Evolutionary conservation across 2,797 vertebrate species (phyloP).

Genomic region (Sphaeramia orbicularis): DNA sequence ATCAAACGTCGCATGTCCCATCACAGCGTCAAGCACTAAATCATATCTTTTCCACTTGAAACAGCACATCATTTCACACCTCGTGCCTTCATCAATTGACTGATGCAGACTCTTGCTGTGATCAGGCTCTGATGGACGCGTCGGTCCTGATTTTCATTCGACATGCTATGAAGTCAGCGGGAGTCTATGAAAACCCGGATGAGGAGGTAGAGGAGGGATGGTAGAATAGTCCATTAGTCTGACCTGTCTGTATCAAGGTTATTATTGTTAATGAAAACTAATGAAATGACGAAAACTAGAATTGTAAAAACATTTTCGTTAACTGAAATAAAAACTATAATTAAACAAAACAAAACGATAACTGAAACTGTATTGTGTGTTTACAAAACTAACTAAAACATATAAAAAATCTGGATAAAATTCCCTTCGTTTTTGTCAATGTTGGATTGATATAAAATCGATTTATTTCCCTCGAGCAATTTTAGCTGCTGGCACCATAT

Average conservation of each 20-base stretch:
- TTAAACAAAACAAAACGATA: too few species aligned
- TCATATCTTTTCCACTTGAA: constrained; percentile 57
- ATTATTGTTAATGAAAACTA: too few species aligned
- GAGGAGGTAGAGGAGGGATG: background rate
- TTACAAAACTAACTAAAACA: too few species aligned
- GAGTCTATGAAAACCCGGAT: constrained; percentile 13
- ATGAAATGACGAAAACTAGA: too few species aligned
- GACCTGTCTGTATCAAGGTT: background rate
- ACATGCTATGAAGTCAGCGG: constrained; percentile 20
- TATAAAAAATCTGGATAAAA: too few species aligned
- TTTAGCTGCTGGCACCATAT: too few species aligned
- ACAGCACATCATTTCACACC: constrained; percentile 55
- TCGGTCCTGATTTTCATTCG: constrained; percentile 29
- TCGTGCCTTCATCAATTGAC: constrained; percentile 14
- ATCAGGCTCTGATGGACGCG: constrained; percentile 38
- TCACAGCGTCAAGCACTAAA: constrained; percentile 35
- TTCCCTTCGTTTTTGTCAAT: too few species aligned
- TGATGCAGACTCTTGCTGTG: constrained; percentile 25
- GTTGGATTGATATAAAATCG: too few species aligned
- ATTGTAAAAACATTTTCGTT: too few species aligned
- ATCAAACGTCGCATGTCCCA: constrained; percentile 25
- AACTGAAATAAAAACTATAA: too few species aligned
- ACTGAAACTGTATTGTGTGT: too few species aligned
- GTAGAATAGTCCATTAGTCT: background rate
- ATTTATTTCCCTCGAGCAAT: too few species aligned